Evolutionary conservation across 2,113 vertebrate species (phyloP), one percentile per base, ranked within the genome.

Genomic region (Falcunculus frontatus): DNA sequence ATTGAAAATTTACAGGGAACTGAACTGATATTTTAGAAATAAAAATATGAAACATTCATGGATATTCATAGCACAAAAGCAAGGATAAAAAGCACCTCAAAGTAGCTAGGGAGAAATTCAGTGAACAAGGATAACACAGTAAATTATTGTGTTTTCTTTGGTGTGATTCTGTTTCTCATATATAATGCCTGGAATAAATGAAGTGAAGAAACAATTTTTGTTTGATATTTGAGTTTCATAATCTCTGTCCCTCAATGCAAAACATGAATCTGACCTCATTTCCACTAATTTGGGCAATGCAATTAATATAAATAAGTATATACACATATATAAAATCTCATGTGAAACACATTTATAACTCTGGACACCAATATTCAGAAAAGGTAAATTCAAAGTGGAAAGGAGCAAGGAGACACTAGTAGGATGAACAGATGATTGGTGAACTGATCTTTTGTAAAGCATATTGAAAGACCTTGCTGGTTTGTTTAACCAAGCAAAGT

Each of bases 1-100:
- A 95, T 84, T 92, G 84, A 93, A 68, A 69, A 87, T 82, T 87
- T 93, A 83, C 53, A 81, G 57, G 39, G 49, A 94, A 92, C 22
- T 60, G 65, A 95, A 87, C 81, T 80, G 67, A 50, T 94, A 93
- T 50, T 96, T 96, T 95, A 90, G 93, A 93, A 92, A 94, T 89
- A 91, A 91, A 93, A 89, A 68, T 73, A 82, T 53, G 3, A 70
- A 89, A 64, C 62, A 68, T 20, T 73, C 76, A 87, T 42, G 32
- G 81, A 73, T 92, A 79, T 79, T 95, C 53, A 91, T 82, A 92
- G 46, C 30, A 46, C 44, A 84, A 75, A 69, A 74, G 35, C 52
- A 83, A 89, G 56, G 5, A 5, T 13, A 55, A 75, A 75, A 46
- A 8, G 4, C 27, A 42, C 4, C 17, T 69, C 32, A n/a, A 73